These are phyloP conservation scores for Eulemur coronatus DNA, from an alignment of 2,797 vertebrate species.

Conservation along the genomic window DNA sequence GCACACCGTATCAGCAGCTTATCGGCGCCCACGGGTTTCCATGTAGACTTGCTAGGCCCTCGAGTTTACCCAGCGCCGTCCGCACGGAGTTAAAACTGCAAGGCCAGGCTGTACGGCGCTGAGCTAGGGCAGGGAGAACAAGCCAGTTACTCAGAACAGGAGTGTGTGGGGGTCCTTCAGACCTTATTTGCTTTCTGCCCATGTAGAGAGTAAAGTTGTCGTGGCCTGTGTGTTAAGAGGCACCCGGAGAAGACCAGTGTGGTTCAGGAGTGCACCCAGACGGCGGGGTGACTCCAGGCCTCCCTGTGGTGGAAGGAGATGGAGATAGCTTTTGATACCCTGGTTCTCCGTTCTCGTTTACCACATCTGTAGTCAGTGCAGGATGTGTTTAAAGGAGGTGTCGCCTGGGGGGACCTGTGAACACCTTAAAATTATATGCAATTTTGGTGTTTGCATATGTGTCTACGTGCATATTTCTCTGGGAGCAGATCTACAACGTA, in stretches of 20 bases:
- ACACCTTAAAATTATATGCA: not conserved
- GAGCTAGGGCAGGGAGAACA: not conserved
- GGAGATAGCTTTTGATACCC: not conserved
- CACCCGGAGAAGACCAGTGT: not conserved
- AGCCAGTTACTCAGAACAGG: conserved; percentile 25
- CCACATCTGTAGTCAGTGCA: not conserved
- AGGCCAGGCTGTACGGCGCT: not conserved
- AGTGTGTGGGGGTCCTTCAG: not conserved
- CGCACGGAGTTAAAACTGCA: conserved; percentile 77
- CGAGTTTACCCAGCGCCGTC: conserved; percentile 86
- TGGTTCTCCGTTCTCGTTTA: not conserved
- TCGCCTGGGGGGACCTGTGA: too few relatives aligned
- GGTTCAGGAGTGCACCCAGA: not conserved
- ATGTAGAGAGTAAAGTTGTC: not conserved
- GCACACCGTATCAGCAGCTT: conserved; percentile 89
- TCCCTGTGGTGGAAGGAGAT: not conserved
- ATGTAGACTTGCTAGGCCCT: conserved; percentile 86
- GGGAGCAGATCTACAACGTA: not conserved
- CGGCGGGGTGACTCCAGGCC: not conserved
- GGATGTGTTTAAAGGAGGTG: not conserved
- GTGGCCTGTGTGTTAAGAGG: not conserved
- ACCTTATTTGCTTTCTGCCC: conserved; percentile 25
- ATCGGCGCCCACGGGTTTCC: conserved; percentile 87
- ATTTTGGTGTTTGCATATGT: not conserved
- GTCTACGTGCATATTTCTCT: not conserved